phyloP scores from a whole-genome alignment of 92 coral and sea anemone species.

The Phenganax marumi region DNA sequence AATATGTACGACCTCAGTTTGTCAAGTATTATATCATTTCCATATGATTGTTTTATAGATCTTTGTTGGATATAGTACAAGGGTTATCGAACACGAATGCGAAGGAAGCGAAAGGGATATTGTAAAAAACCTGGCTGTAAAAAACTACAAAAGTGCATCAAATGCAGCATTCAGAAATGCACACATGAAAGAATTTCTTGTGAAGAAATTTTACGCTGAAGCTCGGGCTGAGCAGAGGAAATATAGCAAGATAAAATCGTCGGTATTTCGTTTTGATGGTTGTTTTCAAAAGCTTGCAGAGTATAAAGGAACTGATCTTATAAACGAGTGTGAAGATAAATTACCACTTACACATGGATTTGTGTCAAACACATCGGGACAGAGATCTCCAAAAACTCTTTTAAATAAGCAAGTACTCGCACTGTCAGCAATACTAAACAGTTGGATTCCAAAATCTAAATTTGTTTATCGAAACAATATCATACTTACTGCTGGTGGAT shows the following conservation, averaged over 20 bases:
- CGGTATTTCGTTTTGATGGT: constrained; percentile 21
- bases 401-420: constrained; percentile 14
- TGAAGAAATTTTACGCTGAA: constrained; percentile 23
- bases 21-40: background rate
- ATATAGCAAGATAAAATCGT: constrained; percentile 40
- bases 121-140: constrained; percentile 31
- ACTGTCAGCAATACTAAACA: constrained; percentile 25
- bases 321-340: constrained; percentile 3
- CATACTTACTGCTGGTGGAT: constrained; percentile 40
- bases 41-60: background rate
- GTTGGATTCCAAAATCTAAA: constrained; percentile 33
- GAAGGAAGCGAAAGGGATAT: constrained; percentile 23
- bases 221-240: constrained; percentile 23
- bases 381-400: constrained; percentile 6
- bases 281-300: constrained; percentile 35
- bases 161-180: constrained; percentile 27
- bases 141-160: constrained; percentile 37
- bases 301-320: constrained; percentile 17
- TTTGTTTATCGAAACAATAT: constrained; percentile 39
- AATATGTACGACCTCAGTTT: background rate
- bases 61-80: constrained; percentile 6
- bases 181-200: constrained; percentile 16
- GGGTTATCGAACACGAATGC: constrained; percentile 50
- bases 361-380: background rate
- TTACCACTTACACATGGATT: constrained; percentile 17